Conservation (phyloP, 2,113 vertebrate genomes). For the Epinephelus fuscoguttatus region DNA sequence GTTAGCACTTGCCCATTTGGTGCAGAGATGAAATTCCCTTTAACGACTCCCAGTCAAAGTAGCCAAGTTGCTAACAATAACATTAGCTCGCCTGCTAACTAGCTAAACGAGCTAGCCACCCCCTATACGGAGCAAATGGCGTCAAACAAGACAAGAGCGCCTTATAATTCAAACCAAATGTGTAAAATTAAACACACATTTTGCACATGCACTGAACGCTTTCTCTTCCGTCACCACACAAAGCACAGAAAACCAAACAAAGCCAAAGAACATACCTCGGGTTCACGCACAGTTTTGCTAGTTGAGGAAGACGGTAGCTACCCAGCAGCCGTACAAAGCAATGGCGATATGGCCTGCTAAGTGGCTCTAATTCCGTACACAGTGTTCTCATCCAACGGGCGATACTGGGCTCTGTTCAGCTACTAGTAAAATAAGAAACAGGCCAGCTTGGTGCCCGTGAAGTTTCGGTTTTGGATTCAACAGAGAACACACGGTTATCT, state of each 20-base stretch:
- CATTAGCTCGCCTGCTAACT: conserved; percentile 70
- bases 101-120: conserved; percentile 55
- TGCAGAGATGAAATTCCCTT: conserved; percentile 14
- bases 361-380: conserved; percentile 79
- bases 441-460: conserved; percentile 27
- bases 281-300: conserved; percentile 62
- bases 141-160: conserved; percentile 60
- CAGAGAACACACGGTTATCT: conserved; percentile 13
- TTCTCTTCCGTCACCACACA: neutral
- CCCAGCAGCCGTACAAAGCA: conserved; percentile 77
- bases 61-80: conserved; percentile 80
- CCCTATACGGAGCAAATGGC: conserved; percentile 71
- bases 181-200: neutral
- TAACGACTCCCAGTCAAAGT: conserved; percentile 23
- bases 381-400: conserved; percentile 82
- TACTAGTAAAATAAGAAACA: conserved; percentile 20
- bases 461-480: conserved; percentile 15
- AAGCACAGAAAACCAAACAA: neutral
- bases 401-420: conserved; percentile 48
- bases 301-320: conserved; percentile 63
- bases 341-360: conserved; percentile 81
- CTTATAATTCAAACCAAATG: neutral
- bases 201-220: neutral
- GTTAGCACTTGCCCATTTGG: conserved; percentile 54
- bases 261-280: conserved; percentile 73